Evolutionary conservation across 2,113 vertebrate species (phyloP).

Genomic region (Montifringilla adamsi): DNA sequence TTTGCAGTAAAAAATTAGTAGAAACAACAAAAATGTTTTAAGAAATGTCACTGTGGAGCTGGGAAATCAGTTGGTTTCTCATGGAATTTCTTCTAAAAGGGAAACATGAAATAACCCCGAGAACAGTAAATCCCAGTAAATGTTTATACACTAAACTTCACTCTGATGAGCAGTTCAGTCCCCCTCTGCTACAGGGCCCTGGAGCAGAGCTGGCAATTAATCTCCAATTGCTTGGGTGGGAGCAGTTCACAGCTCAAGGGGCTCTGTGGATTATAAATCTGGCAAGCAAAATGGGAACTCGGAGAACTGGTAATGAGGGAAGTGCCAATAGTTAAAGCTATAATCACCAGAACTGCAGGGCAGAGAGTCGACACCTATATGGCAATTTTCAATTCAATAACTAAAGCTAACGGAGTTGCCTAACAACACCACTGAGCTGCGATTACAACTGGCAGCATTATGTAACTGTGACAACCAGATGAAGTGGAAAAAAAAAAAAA

Average conservation of each 20-base stretch:
- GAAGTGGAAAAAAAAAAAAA: background rate
- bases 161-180: conserved; percentile 7
- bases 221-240: conserved; percentile 56
- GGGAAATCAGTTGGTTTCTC: background rate
- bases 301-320: conserved; percentile 17
- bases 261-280: conserved; percentile 39
- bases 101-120: background rate
- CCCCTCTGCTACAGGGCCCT: conserved; percentile 3
- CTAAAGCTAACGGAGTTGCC: conserved; percentile 24
- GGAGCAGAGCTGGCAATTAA: conserved; percentile 54
- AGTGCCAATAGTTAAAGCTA: conserved; percentile 30
- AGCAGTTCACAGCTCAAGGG: conserved; percentile 49
- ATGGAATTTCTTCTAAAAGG: background rate
- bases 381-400: conserved; percentile 56
- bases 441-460: conserved; percentile 49
- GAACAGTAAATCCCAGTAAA: conserved; percentile 3
- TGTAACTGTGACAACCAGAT: conserved; percentile 52
- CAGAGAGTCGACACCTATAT: conserved; percentile 37
- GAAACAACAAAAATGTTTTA: background rate
- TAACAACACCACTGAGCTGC: conserved; percentile 39
- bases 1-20: background rate
- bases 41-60: background rate
- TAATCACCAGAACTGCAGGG: conserved; percentile 39
- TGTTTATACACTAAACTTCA: conserved; percentile 12
- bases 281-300: conserved; percentile 15